A percentile compares a stretch with the other conserved stretches of the same genome.
Evolutionary conservation across 2,797 vertebrate species (phyloP).

Genomic region (Bucorvus abyssinicus): DNA sequence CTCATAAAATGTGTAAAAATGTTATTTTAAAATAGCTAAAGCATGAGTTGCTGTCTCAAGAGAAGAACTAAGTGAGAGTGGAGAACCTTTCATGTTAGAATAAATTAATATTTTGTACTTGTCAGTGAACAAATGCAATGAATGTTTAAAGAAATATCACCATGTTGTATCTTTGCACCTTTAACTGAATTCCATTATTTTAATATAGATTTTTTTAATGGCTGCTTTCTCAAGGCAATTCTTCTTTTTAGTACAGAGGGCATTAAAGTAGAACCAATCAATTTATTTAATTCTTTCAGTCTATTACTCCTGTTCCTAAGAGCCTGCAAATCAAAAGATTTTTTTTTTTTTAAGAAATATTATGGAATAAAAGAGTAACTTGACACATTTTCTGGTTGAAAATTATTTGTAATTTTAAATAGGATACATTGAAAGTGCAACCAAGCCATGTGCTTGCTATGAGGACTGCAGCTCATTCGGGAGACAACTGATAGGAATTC

Average conservation of each 20-base stretch:
- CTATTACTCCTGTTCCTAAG: not conserved
- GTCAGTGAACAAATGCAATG: not conserved
- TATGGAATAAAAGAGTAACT: not conserved
- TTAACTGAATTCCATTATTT: not conserved
- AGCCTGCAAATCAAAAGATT: not conserved
- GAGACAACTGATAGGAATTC: not conserved
- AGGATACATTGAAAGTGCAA: not conserved
- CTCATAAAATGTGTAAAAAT: not conserved
- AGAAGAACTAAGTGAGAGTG: not conserved
- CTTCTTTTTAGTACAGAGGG: not conserved
- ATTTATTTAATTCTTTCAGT: not conserved
- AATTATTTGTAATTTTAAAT: not conserved
- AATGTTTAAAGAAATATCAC: not conserved
- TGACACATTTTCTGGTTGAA: not conserved
- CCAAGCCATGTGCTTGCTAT: not conserved
- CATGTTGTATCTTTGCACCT: not conserved
- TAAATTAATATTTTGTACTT: not conserved
- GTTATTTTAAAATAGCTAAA: not conserved
- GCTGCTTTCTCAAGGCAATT: not conserved
- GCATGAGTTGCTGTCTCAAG: not conserved
- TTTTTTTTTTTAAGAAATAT: not conserved
- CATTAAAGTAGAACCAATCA: not conserved
- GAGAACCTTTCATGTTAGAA: not conserved
- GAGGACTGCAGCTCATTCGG: not conserved
- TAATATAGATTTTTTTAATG: not conserved